These are phyloP conservation scores for Dryadula phaetusa DNA, from an alignment of 2,888 invertebrate genomes.

Conservation along the genomic window DNA sequence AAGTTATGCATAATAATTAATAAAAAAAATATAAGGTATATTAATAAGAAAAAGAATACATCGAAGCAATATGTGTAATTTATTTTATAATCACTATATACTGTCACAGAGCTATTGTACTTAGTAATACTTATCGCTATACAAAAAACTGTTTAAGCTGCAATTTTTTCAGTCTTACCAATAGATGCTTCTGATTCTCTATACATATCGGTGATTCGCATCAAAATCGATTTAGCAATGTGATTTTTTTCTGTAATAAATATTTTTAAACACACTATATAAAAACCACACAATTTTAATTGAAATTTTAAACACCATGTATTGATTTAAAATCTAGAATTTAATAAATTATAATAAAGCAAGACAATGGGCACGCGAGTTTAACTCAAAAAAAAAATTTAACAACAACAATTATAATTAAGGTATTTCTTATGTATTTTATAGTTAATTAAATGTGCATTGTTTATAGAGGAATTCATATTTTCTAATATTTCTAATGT, in stretches of 20 bases:
- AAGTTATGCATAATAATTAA: no score
- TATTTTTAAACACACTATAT: slow-evolving; percentile 40
- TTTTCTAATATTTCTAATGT: neutral
- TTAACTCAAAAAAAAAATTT: slow-evolving; percentile 65
- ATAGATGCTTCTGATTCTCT: slow-evolving; percentile 11
- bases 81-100: slow-evolving; percentile 66
- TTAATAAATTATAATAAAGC: slow-evolving; percentile 47
- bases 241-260: slow-evolving; percentile 37
- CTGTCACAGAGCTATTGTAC: slow-evolving; percentile 78
- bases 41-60: slow-evolving; percentile 43
- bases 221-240: slow-evolving; percentile 4
- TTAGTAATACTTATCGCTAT: slow-evolving; percentile 61
- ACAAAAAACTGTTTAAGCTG: slow-evolving; percentile 50
- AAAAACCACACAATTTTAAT: slow-evolving; percentile 43
- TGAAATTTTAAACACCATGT: slow-evolving; percentile 14
- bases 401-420: slow-evolving; percentile 50
- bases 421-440: slow-evolving; percentile 32
- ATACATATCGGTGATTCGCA: slow-evolving; percentile 9
- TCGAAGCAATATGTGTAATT: slow-evolving; percentile 73
- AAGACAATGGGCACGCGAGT: slow-evolving; percentile 65
- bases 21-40: no score
- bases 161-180: slow-evolving; percentile 47
- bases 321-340: slow-evolving; percentile 14
- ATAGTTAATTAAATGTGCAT: neutral
- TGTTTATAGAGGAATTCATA: neutral